Conservation (phyloP, 2,113 vertebrate species). For the Columba janthina region DNA sequence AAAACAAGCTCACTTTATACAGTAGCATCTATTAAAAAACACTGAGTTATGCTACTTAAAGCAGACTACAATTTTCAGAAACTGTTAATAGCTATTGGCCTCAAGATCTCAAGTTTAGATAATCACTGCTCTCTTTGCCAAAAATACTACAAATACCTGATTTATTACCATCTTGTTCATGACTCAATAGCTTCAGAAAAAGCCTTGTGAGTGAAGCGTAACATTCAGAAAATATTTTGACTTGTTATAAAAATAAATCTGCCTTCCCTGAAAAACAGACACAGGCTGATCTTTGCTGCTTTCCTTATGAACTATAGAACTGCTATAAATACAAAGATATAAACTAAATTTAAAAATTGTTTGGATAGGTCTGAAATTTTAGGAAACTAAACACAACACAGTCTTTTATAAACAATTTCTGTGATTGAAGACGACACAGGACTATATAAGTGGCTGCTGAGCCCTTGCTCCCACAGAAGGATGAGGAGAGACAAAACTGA, state of each 20-base stretch:
- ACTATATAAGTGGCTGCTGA: neutral
- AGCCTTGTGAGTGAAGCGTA: neutral
- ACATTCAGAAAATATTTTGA: neutral
- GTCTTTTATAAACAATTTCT: neutral
- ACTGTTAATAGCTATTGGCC: neutral
- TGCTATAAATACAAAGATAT: neutral
- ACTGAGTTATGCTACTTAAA: neutral
- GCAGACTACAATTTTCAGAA: neutral
- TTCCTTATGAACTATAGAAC: neutral
- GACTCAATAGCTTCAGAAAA: neutral
- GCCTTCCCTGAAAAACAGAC: neutral
- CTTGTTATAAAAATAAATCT: neutral
- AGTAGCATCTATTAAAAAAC: neutral
- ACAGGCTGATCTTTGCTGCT: neutral
- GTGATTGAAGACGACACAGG: neutral
- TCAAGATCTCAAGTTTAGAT: neutral
- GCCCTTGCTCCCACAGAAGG: neutral
- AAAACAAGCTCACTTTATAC: neutral
- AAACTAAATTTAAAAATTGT: rapidly evolving
- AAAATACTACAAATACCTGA: neutral
- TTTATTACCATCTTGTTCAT: neutral
- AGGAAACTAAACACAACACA: neutral
- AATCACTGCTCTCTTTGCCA: neutral
- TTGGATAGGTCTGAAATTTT: neutral
- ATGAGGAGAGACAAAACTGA: neutral